Percentiles rank a stretch among this genome's conserved stretches.
Conservation (phyloP, 2,113 vertebrate species). For the Drymodes brunneopygia region DNA sequence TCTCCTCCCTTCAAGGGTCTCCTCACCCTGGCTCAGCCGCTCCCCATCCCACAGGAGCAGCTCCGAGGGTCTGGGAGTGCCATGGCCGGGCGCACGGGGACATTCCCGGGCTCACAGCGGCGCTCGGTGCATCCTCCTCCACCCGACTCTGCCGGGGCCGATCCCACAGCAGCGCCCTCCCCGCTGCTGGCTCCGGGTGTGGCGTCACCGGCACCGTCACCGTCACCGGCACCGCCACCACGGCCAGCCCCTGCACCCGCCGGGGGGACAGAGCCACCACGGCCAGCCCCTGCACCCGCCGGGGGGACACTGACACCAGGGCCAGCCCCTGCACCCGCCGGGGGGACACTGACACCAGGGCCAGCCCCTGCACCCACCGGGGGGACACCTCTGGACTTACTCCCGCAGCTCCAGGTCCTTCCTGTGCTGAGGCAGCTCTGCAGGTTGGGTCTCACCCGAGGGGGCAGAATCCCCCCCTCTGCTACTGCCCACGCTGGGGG, state of each 20-base stretch:
- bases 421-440: background rate
- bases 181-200: background rate
- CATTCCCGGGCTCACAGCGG: background rate
- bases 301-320: background rate
- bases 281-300: background rate
- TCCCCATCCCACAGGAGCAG: background rate
- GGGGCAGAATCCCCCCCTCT: background rate
- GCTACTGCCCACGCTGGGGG: background rate
- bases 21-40: background rate
- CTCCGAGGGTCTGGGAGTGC: accelerated
- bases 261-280: background rate
- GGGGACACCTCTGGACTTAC: background rate
- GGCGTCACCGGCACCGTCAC: conserved; percentile 64
- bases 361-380: background rate
- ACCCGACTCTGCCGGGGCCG: background rate
- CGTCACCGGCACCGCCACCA: conserved; percentile 51
- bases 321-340: background rate
- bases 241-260: background rate
- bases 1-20: background rate
- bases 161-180: background rate
- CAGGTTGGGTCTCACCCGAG: background rate
- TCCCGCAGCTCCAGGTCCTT: background rate
- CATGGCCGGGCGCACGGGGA: background rate
- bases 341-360: background rate
- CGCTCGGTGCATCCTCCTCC: conserved; percentile 24